phyloP scores from a whole-genome alignment of 2,888 invertebrate species.

The Aphelenchoides bicaudatus region DNA sequence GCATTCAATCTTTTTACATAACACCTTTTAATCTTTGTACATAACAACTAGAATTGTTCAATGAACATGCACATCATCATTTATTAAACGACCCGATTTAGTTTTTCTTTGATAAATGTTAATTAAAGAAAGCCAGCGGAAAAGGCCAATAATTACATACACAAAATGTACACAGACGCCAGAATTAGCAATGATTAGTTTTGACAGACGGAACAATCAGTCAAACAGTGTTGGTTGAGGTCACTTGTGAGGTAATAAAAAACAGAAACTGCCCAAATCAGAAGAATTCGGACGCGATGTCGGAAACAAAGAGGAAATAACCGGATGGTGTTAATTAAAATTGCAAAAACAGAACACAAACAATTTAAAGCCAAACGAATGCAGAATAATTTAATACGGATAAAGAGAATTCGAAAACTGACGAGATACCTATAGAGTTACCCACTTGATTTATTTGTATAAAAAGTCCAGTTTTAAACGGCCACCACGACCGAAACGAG shows the following conservation, averaged over 20 bases:
- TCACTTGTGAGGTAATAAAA: too few relatives aligned
- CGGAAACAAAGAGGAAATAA: neutral
- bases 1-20: too few relatives aligned
- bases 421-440: constrained; percentile 1
- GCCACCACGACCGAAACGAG: constrained; percentile 16
- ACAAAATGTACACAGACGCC: too few relatives aligned
- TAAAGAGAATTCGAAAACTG: too few relatives aligned
- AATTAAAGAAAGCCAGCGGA: constrained; percentile 2
- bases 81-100: neutral
- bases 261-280: too few relatives aligned
- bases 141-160: neutral
- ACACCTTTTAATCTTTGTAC: too few relatives aligned
- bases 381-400: neutral
- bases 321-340: neutral
- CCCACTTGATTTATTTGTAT: neutral
- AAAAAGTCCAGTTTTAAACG: constrained; percentile 15
- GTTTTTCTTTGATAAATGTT: neutral
- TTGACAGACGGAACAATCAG: too few relatives aligned
- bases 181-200: too few relatives aligned
- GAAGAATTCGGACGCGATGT: too few relatives aligned
- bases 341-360: constrained; percentile 9
- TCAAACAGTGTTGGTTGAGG: too few relatives aligned
- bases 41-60: too few relatives aligned
- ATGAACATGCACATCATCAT: too few relatives aligned
- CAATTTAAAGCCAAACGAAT: constrained; percentile 14